Percentiles rank a stretch among this genome's conserved stretches.
Conservation (phyloP, 1,140 invertebrate species). For the Ephestia elutella region DNA sequence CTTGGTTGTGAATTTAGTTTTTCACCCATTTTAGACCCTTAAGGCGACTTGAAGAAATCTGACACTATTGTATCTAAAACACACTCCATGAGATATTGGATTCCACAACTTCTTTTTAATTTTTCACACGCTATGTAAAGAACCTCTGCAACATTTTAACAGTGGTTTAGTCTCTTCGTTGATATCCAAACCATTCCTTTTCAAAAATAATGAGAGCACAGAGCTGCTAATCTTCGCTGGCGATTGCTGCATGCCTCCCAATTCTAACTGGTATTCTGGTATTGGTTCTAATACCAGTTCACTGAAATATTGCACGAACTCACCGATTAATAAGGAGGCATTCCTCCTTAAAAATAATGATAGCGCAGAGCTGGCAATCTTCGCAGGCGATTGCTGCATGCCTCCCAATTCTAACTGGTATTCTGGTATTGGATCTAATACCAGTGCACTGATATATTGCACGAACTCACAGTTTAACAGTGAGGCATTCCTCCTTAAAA, state of each 20-base stretch:
- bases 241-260: conserved; percentile 35
- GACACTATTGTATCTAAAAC: too few relatives aligned
- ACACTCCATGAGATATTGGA: too few relatives aligned
- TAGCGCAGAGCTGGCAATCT: conserved; percentile 27
- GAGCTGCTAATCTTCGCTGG: conserved; percentile 22
- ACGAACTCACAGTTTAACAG: too few relatives aligned
- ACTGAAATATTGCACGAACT: too few relatives aligned
- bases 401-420: conserved; percentile 58
- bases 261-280: conserved; percentile 55
- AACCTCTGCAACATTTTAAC: too few relatives aligned
- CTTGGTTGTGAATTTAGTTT: too few relatives aligned
- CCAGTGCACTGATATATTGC: too few relatives aligned
- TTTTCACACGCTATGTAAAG: background rate
- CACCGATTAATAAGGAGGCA: too few relatives aligned
- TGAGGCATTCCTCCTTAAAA: conserved; percentile 34
- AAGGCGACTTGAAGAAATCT: too few relatives aligned
- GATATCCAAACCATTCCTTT: conserved; percentile 31
- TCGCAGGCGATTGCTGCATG: conserved; percentile 22
- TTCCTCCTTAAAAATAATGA: conserved; percentile 33
- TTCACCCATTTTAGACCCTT: too few relatives aligned
- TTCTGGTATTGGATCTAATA: conserved; percentile 50
- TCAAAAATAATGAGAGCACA: conserved; percentile 33
- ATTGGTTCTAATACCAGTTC: conserved; percentile 52
- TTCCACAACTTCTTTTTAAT: too few relatives aligned
- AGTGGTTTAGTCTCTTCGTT: conserved; percentile 24